Base-by-base conservation (phyloP, 1,140 invertebrate species). In the Camponotus floridanus region DNA sequence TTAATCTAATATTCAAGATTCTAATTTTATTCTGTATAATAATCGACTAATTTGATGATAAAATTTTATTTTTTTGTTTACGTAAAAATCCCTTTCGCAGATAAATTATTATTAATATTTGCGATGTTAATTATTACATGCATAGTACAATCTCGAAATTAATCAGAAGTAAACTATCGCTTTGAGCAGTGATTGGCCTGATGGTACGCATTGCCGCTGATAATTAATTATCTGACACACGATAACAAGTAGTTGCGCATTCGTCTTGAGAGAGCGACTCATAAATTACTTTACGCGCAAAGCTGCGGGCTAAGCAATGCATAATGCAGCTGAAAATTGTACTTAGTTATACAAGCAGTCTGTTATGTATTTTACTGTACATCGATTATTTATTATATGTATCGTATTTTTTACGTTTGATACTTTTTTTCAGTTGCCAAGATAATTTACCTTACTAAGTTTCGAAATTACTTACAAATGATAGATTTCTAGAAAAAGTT, bases 181-280 rank as follows among this genome's bases (percentile, higher is more conserved):
- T 26, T 42, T 39, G n/a, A 42, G 13, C 55, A 61, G 55, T 31
- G 65, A 81, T 45, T 21, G 31, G 36, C 36, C 31, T 33, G 59
- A 70, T 21, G 65, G n/a, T 70, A 45, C 78, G 48, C 31, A 36
- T 11, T 64, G 15, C 9, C 9, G 33, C 61, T 48, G 33, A 65
- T 61, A 85, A 85, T 85, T 85, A 85, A 85, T 85, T 78, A 78
- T 65, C 73, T 42, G 45, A 78, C 21, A 36, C 21, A 61, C 48
- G 70, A 85, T 78, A 78, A 45, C 73, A 85, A 85, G 57, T 85
- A 85, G 71, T 67, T 73, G 73, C n/a, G 61, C 81, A 85, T 78
- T 85, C 33, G 81, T 85, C 81, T 85, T 78, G 45, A 68, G 81
- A 51, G 81, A 76, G 3, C 26, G 51, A 61, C 68, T 83, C 85